These are phyloP conservation scores for Drosophila trapezifrons DNA, from an alignment of 1,140 invertebrate species.

Conservation along the genomic window DNA sequence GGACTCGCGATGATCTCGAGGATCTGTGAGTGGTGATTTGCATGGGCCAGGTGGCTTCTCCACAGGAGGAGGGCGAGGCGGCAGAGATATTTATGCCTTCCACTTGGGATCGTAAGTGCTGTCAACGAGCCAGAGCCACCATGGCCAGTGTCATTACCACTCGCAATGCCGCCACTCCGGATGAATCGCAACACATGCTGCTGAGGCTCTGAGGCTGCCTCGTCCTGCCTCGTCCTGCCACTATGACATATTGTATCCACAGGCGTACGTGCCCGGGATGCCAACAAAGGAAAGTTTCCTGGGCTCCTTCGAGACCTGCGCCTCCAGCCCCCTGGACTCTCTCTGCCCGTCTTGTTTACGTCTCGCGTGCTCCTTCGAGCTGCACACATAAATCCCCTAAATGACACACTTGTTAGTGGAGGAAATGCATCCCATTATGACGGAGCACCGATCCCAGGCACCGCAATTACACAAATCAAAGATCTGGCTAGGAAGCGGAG, in stretches of 20 bases:
- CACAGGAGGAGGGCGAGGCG: too few species aligned
- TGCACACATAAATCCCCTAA: conserved; percentile 32
- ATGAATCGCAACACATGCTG: conserved; percentile 37
- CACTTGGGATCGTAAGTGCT: conserved; percentile 45
- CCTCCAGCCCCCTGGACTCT: neutral
- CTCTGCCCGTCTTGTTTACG: neutral
- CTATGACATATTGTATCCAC: conserved; percentile 81
- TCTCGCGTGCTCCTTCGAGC: neutral
- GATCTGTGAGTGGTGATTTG: conserved; percentile 20
- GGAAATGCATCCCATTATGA: conserved; percentile 1
- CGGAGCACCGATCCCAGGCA: neutral
- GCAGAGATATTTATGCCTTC: conserved; percentile 18
- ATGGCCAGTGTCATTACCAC: conserved; percentile 7
- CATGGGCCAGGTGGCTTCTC: conserved; percentile 4
- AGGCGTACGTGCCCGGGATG: conserved; percentile 66
- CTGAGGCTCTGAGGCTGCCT: neutral
- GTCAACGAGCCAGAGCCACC: conserved; percentile 24
- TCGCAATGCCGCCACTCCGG: neutral
- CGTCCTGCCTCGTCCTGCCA: conserved; percentile 25
- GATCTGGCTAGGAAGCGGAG: too few species aligned
- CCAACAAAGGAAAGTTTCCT: conserved; percentile 67
- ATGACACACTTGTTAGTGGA: conserved; percentile 46
- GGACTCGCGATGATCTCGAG: conserved; percentile 18
- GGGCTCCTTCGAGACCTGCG: neutral
- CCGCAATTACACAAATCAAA: conserved; percentile 13